phyloP scores from a whole-genome alignment of 2,797 vertebrate genomes.

The Apogon hyalosoma region DNA sequence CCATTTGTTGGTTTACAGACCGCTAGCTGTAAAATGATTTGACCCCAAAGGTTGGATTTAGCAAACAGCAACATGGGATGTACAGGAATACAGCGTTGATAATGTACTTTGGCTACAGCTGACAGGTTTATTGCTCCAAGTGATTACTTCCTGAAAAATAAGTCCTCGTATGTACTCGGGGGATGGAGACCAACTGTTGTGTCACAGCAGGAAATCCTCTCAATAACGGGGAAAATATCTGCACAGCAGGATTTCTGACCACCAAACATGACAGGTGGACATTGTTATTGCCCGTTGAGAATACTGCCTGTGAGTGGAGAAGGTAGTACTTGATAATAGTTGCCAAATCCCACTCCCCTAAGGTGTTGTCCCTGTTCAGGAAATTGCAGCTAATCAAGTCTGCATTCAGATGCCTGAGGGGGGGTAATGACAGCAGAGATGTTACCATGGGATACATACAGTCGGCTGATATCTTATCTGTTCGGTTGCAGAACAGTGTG shows the following conservation, averaged over 20 bases:
- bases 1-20: constrained; percentile 20
- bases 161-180: constrained; percentile 10
- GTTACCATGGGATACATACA: constrained; percentile 44
- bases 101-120: constrained; percentile 8
- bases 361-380: constrained; percentile 42
- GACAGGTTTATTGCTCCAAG: constrained; percentile 57
- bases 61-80: constrained; percentile 16
- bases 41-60: constrained; percentile 6
- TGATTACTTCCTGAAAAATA: constrained; percentile 41
- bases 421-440: constrained; percentile 36
- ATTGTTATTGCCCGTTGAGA: constrained; percentile 2
- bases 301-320: constrained; percentile 20
- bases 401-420: constrained; percentile 43
- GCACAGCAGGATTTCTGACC: constrained; percentile 45
- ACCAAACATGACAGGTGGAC: constrained; percentile 10
- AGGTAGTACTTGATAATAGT: constrained; percentile 28
- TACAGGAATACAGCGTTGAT: constrained; percentile 11
- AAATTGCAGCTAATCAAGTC: constrained; percentile 64
- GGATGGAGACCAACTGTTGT: constrained; percentile 25
- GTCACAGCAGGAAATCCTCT: constrained; percentile 46
- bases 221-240: constrained; percentile 44
- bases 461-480: constrained; percentile 24
- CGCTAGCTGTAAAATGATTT: constrained; percentile 10
- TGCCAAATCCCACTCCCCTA: constrained; percentile 25
- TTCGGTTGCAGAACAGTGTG: background rate